A percentile compares a stretch with the other conserved stretches of the same genome.
Conservation (phyloP, 2,113 vertebrate genomes). For the Poeciliopsis occidentalis region DNA sequence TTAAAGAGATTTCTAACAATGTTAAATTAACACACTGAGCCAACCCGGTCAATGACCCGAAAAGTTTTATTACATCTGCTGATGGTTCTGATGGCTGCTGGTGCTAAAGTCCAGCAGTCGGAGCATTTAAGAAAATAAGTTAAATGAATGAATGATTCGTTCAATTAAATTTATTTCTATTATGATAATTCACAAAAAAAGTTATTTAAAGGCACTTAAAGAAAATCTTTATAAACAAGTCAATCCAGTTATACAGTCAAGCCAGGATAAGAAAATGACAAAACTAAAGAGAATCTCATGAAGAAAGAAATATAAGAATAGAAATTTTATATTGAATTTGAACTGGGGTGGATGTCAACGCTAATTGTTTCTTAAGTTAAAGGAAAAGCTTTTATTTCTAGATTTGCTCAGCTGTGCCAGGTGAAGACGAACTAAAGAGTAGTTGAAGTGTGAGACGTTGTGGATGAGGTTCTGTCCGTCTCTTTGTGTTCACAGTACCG, state of each 20-base stretch:
- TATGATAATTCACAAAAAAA: not conserved
- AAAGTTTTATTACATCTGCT: not conserved
- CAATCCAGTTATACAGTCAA: no score
- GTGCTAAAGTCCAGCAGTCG: not conserved
- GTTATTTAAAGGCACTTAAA: not conserved
- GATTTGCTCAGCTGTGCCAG: not conserved
- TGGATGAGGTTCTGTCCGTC: not conserved
- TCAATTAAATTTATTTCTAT: not conserved
- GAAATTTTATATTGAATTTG: no score
- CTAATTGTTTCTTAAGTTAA: no score
- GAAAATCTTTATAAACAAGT: not conserved
- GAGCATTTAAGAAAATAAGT: not conserved
- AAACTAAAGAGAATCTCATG: no score
- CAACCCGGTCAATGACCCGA: no score
- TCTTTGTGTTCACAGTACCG: slow-evolving; percentile 83
- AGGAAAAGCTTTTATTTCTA: not conserved
- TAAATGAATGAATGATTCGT: not conserved
- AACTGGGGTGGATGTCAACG: no score
- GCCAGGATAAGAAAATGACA: no score
- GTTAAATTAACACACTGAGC: not conserved
- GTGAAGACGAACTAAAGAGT: not conserved
- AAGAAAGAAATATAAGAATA: no score
- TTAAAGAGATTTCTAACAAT: no score
- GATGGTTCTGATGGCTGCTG: not conserved
- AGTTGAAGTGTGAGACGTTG: not conserved